Percentiles rank a stretch among this genome's conserved stretches.
Evolutionary conservation across 2,113 vertebrate species (phyloP).

Genomic region (Myodes glareolus): DNA sequence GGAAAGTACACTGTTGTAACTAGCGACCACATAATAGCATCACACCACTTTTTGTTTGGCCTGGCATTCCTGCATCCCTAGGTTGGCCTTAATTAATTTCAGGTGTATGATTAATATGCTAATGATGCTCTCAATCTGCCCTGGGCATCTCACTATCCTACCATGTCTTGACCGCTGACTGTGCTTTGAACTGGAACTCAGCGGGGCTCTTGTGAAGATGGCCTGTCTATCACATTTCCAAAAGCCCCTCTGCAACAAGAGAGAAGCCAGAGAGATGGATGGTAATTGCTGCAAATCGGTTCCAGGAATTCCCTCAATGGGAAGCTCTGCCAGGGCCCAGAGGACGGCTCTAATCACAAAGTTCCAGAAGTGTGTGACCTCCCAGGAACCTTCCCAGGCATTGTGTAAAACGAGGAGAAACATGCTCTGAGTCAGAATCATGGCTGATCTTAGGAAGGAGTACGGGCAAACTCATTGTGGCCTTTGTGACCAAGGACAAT

Average conservation of each 20-base stretch:
- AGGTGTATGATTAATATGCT: constrained; percentile 55
- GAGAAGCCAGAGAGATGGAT: not conserved
- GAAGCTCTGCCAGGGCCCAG: not conserved
- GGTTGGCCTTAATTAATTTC: constrained; percentile 66
- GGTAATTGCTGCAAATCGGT: constrained; percentile 31
- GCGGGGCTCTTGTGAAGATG: not conserved
- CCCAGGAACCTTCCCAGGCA: not conserved
- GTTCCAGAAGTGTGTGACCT: not conserved
- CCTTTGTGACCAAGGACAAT: not conserved
- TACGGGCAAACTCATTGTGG: not conserved
- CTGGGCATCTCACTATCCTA: not conserved
- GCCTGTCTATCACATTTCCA: not conserved
- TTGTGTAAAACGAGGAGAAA: constrained; percentile 55
- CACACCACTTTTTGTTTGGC: not conserved
- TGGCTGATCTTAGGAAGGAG: not conserved
- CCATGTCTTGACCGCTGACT: not conserved
- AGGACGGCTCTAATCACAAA: constrained; percentile 26
- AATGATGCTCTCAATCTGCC: constrained; percentile 22
- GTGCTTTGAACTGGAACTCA: not conserved
- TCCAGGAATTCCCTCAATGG: constrained; percentile 30
- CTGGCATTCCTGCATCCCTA: constrained; percentile 41
- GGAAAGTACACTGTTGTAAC: constrained; percentile 1
- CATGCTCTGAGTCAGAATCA: not conserved
- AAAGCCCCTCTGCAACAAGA: constrained; percentile 36
- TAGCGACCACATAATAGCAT: not conserved